Base-by-base conservation (phyloP, 2,888 invertebrate species). In the Cephus rjabovi region DNA sequence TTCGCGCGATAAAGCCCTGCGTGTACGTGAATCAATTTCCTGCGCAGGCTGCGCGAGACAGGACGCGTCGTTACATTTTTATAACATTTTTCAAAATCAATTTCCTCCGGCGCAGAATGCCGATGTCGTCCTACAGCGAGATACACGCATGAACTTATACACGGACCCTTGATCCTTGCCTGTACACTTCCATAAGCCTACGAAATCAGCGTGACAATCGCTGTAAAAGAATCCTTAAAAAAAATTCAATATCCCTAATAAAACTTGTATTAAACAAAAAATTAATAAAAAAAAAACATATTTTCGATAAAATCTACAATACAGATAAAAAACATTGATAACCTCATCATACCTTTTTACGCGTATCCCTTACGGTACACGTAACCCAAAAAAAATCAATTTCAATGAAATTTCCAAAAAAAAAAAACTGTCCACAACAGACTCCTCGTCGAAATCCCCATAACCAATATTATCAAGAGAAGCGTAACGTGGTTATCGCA, bases 21-120 rank as follows among this genome's bases (percentile, higher is more conserved):
- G 75, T 71, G 71, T 77, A 77, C 74, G 75, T 79, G 77, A 79
- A 79, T 79, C 79, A 79, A 79, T 79, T 79, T 79, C 77, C 79
- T 77, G 79, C 75, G 73, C 79, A 75, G 79, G 75, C 79, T 79
- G 79, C 74, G 70, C 74, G 77, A 76, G 77, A 77, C 79, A 77
- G 75, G 73, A 71, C 12, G 79, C 75, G 71, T 75, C 76, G 78
- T 37, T 69, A 74, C 73, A 74, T 76, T 79, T 79, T 79, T 69
- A 69, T 69, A 37, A 76, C 76, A 73, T 76, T 79, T 76, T 73
- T 69, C 75, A 73, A 68, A 79, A 76, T 79, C 76, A 79, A 79
- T 79, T 79, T 79, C 78, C 78, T 73, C 37, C 40, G 69, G 31
- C 40, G 15, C 70, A 70, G 30, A 40, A 75, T 71, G 75, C 34